Percentiles rank a stretch among this genome's conserved stretches.
phyloP scores from a whole-genome alignment of 2,113 vertebrate species.

The Columba livia region DNA sequence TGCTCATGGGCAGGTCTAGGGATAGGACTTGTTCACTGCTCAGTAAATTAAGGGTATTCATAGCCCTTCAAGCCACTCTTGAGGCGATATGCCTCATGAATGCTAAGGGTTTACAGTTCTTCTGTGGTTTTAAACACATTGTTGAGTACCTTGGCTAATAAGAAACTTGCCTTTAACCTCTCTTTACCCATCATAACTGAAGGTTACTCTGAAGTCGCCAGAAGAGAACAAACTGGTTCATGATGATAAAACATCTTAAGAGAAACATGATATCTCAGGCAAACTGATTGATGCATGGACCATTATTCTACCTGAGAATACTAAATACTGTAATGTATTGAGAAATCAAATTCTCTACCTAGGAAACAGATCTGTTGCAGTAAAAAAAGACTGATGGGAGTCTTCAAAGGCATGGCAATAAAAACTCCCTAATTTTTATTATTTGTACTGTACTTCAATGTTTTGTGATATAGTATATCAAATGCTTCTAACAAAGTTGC shows the following conservation, averaged over 20 bases:
- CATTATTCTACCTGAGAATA: conserved; percentile 11
- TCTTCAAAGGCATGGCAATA: neutral
- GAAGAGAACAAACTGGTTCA: neutral
- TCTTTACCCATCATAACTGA: neutral
- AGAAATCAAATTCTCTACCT: conserved; percentile 54
- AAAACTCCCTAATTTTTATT: neutral
- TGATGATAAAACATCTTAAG: neutral
- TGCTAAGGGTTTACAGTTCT: neutral
- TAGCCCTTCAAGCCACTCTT: fast-evolving
- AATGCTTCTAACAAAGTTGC: neutral
- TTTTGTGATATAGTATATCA: neutral
- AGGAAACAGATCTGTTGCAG: conserved; percentile 34
- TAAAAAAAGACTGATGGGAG: conserved; percentile 41
- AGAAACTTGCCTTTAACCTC: neutral
- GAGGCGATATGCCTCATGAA: neutral
- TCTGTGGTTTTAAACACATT: neutral
- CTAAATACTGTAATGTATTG: conserved; percentile 1
- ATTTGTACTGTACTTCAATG: neutral
- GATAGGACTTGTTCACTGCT: neutral
- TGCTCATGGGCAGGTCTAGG: neutral
- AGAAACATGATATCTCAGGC: neutral
- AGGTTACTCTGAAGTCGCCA: neutral
- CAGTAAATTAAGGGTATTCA: neutral
- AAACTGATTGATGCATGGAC: conserved; percentile 16
- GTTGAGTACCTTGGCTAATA: neutral